A percentile compares a stretch with the other conserved stretches of the same genome.
These are phyloP conservation scores for Minunthozetes semirufus DNA, from an alignment of 2,888 invertebrate genomes.

Conservation along the genomic window DNA sequence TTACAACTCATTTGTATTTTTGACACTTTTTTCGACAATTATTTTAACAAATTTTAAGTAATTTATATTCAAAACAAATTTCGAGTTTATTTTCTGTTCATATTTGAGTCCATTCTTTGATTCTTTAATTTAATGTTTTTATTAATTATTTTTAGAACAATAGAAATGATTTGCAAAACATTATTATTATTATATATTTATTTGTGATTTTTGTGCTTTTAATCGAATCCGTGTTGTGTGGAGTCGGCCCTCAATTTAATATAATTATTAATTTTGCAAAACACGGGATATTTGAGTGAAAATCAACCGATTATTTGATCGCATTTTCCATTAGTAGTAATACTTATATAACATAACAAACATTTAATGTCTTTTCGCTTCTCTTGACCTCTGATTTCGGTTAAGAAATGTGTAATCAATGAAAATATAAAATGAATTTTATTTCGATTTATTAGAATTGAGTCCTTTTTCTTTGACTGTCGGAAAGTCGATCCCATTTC, in stretches of 20 bases:
- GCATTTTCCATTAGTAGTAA: too few species aligned
- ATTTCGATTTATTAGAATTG: conserved; percentile 25
- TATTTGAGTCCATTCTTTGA: neutral
- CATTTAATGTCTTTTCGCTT: neutral
- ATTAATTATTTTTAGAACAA: neutral
- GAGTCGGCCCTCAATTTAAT: too few species aligned
- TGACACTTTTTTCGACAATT: neutral
- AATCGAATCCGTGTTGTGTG: neutral
- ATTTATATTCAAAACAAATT: neutral
- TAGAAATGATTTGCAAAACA: neutral
- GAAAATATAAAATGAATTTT: conserved; percentile 3
- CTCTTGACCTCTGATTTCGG: neutral
- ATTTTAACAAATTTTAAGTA: neutral
- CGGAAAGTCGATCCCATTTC: conserved; percentile 59
- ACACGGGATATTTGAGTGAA: too few species aligned
- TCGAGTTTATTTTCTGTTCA: neutral
- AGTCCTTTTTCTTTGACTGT: conserved; percentile 24
- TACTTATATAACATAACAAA: too few species aligned
- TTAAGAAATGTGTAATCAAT: neutral
- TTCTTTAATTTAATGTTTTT: neutral
- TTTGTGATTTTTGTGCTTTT: neutral
- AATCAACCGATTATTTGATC: too few species aligned
- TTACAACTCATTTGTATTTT: neutral
- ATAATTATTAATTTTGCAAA: too few species aligned
- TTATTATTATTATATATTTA: neutral